phyloP scores from a whole-genome alignment of 2,888 invertebrate species.

The Noctua janthe region DNA sequence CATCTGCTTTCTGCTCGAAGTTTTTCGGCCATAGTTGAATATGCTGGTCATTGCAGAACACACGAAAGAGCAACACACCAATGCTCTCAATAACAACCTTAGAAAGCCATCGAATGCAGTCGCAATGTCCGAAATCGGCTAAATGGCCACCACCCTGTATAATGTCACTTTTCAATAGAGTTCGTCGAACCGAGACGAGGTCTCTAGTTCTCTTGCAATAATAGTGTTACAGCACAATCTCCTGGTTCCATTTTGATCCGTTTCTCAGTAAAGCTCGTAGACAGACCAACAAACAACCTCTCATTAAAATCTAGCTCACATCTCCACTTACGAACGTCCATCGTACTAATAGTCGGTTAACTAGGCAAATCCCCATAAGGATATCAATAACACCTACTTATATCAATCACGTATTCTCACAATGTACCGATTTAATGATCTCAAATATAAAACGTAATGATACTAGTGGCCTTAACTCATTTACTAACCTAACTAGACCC shows the following conservation, averaged over 20 bases:
- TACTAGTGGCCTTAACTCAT: conserved; percentile 79
- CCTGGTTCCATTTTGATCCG: not conserved
- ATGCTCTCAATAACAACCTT: not conserved
- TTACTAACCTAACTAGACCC: conserved; percentile 67
- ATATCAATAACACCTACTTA: conserved; percentile 70
- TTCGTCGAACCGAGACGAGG: not conserved
- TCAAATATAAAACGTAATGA: conserved; percentile 87
- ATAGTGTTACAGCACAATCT: conserved; percentile 6
- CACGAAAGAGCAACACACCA: not conserved
- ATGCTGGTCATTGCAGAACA: no score
- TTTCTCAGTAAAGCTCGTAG: conserved; percentile 18
- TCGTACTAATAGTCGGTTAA: conserved; percentile 43
- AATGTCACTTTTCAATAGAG: not conserved
- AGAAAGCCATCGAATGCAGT: not conserved
- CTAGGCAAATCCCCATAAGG: conserved; percentile 62
- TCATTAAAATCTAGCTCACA: conserved; percentile 56
- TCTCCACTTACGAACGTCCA: conserved; percentile 26
- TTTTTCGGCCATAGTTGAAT: not conserved
- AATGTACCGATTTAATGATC: conserved; percentile 84
- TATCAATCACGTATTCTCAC: conserved; percentile 80
- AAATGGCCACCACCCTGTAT: not conserved
- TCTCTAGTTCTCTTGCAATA: not conserved
- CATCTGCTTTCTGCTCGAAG: no score
- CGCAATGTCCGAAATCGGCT: not conserved
- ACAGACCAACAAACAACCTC: conserved; percentile 12